phyloP scores from a whole-genome alignment of 2,113 vertebrate genomes.

The Athene noctua region DNA sequence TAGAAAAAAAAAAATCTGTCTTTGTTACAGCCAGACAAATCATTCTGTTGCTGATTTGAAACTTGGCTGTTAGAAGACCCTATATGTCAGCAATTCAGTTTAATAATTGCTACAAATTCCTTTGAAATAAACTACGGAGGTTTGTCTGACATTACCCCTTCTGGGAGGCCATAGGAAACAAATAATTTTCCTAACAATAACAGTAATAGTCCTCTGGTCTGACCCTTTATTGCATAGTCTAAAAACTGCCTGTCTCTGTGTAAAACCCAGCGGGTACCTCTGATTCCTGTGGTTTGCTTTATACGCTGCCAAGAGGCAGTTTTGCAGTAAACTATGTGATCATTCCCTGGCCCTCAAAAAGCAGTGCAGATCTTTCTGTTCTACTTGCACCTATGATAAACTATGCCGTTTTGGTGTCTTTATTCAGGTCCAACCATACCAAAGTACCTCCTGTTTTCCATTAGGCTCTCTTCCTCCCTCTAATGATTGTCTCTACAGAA shows the following conservation, averaged over 20 bases:
- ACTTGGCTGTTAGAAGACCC: neutral
- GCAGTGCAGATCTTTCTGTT: neutral
- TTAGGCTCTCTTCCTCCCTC: neutral
- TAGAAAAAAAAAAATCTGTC: neutral
- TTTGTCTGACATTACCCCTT: neutral
- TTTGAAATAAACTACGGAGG: neutral
- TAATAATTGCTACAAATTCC: neutral
- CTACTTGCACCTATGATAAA: neutral
- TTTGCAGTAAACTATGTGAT: neutral
- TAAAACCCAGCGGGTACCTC: neutral
- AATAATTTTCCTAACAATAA: conserved; percentile 39
- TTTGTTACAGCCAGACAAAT: neutral
- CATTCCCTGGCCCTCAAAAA: neutral
- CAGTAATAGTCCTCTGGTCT: neutral
- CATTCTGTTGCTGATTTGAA: neutral
- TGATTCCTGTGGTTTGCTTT: neutral
- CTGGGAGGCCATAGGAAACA: conserved; percentile 25
- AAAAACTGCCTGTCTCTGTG: neutral
- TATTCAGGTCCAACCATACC: neutral
- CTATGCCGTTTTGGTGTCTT: neutral
- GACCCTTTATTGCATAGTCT: neutral
- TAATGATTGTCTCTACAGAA: neutral
- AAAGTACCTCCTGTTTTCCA: neutral
- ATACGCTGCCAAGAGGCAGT: neutral
- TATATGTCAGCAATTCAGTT: neutral